Evolutionary conservation across 2,797 vertebrate species (phyloP), one percentile per base, ranked within the genome.

Genomic region (Catamblyrhynchus diadema): DNA sequence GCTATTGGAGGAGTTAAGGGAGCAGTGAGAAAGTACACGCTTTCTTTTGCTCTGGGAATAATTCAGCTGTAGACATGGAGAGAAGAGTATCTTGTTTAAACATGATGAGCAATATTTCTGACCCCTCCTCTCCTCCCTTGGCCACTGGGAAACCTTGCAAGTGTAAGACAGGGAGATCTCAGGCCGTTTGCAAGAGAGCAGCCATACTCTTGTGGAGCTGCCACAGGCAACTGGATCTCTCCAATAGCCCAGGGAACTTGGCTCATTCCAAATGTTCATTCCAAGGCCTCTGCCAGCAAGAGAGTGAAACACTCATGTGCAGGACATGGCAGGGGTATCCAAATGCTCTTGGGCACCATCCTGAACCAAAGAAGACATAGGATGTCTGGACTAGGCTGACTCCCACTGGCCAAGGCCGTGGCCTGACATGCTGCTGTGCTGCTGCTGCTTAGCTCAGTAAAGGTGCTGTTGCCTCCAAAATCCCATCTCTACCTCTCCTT

Each of bases 401-500:
- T 61, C 17, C 62, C 33, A 23, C 17, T 30, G 25, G 54, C 45
- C 53, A 15, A 69, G 50, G 25, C 54, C 11, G 2, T 0, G 0
- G 56, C 39, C 0, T 1, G 19, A 33, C 12, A 7, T 0, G 0
- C 0, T 0, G 20, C 23, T 75, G 39, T 64, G 70, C 35, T 62
- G 54, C 23, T 44, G 22, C 37, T 44, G 24, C 44, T 72, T 21
- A 20, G 28, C 56, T 77, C n/a, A 72, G 35, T 13, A 24, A 65
- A 61, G 13, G 22, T n/a, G 21, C 8, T 53, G 41, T 1, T 50
- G 22, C 44, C 25, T 27, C 24, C 39, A 37, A 2, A 60, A 39
- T 16, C 8, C 67, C 19, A 5, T 28, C 37, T 45, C 18, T 35
- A 21, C 4, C 27, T 8, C 19, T 59, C 25, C 32, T 66, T 66